These are phyloP conservation scores for Nemapogon koenigi DNA, from an alignment of 2,888 invertebrate genomes.

Conservation along the genomic window DNA sequence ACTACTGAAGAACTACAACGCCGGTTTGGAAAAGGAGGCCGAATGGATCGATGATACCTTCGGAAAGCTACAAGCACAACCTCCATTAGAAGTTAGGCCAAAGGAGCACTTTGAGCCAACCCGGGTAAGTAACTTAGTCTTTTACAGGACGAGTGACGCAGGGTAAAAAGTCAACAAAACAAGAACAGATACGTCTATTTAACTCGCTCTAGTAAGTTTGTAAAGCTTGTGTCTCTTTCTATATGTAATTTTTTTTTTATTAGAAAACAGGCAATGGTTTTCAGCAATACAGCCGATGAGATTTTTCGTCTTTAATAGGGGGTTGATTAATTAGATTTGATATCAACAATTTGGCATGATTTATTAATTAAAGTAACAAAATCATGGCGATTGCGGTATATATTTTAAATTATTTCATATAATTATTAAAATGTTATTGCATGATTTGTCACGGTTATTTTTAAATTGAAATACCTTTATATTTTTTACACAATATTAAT, in stretches of 20 bases:
- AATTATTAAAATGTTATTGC: no score
- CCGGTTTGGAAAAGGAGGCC: slow-evolving; percentile 85
- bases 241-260: not conserved
- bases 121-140: slow-evolving; percentile 63
- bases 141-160: not conserved
- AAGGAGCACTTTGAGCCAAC: slow-evolving; percentile 81
- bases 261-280: not conserved
- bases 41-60: slow-evolving; percentile 89
- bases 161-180: no score
- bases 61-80: slow-evolving; percentile 77
- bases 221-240: not conserved
- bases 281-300: not conserved
- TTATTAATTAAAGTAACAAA: no score
- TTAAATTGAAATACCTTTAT: no score
- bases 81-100: slow-evolving; percentile 72
- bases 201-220: no score
- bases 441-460: no score
- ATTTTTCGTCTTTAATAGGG: not conserved
- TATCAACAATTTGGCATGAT: no score
- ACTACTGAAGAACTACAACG: slow-evolving; percentile 88
- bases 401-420: no score
- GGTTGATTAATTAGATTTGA: no score
- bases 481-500: no score
- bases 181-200: no score
- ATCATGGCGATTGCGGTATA: no score